phyloP scores from a whole-genome alignment of 2,113 vertebrate species.

The Antigone vipio region DNA sequence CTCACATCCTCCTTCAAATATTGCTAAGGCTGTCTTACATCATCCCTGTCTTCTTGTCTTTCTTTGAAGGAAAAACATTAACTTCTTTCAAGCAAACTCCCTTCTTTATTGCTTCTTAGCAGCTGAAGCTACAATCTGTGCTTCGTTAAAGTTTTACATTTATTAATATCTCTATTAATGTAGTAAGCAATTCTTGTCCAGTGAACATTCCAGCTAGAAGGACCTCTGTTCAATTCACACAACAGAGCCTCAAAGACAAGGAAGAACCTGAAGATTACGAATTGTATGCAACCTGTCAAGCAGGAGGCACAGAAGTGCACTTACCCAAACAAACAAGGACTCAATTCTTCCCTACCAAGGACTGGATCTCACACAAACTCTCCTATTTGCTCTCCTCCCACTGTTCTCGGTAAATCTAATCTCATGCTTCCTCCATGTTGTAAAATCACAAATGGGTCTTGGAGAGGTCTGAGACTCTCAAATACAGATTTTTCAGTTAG shows the following conservation, averaged over 20 bases:
- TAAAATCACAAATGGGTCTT: neutral
- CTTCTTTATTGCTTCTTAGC: neutral
- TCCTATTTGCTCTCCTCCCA: neutral
- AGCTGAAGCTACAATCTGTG: neutral
- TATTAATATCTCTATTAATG: neutral
- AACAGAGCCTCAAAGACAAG: neutral
- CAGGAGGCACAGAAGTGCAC: neutral
- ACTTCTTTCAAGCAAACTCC: neutral
- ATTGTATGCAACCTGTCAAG: neutral
- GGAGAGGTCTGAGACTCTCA: neutral
- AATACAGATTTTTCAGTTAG: neutral
- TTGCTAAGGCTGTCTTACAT: neutral
- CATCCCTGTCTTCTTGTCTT: neutral
- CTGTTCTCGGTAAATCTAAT: neutral
- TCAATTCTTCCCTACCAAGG: neutral
- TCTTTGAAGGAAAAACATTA: neutral
- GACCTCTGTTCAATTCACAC: neutral
- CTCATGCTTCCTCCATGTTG: neutral
- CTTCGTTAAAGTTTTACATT: neutral
- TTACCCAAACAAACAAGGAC: neutral
- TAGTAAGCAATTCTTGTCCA: neutral
- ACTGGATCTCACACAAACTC: neutral
- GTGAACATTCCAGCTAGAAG: neutral
- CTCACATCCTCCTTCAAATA: neutral
- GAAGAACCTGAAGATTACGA: neutral